Conservation (phyloP, 2,888 invertebrate genomes). For the Caenorhabditis sp. region DNA sequence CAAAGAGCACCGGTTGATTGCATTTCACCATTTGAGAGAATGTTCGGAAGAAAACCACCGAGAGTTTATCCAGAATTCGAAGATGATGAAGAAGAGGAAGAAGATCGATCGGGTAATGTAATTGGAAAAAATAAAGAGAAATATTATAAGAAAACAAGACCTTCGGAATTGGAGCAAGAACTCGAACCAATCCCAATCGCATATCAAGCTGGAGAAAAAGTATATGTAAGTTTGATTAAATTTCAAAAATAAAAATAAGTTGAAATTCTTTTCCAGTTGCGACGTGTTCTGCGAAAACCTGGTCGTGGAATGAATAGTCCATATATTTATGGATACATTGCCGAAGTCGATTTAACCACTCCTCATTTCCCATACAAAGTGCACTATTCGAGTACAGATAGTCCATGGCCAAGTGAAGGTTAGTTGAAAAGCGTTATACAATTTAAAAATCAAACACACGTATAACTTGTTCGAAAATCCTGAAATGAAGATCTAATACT, state of each 20-base stretch:
- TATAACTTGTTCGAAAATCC: no score
- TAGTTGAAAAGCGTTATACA: no score
- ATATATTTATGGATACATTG: constrained; percentile 35
- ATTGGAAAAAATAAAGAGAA: neutral
- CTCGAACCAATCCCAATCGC: neutral
- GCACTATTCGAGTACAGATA: constrained; percentile 35
- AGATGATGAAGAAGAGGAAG: constrained; percentile 2
- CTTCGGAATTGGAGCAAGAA: neutral
- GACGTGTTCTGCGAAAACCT: constrained; percentile 22
- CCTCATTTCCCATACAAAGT: constrained; percentile 47
- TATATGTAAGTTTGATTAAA: constrained; percentile 38
- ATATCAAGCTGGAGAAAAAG: constrained; percentile 19
- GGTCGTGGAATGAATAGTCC: constrained; percentile 33
- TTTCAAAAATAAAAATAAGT: constrained; percentile 13
- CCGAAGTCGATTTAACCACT: constrained; percentile 17
- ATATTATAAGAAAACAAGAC: neutral
- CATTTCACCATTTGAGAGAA: constrained; percentile 23
- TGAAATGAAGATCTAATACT: no score
- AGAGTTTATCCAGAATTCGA: constrained; percentile 19
- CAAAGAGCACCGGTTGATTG: constrained; percentile 16
- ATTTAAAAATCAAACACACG: no score
- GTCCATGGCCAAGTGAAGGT: constrained; percentile 44
- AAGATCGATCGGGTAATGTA: neutral
- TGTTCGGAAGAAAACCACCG: constrained; percentile 43
- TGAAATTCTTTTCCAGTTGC: constrained; percentile 14